Evolutionary conservation across 2,113 vertebrate genomes (phyloP).

Genomic region (Rousettus leschenaultii): DNA sequence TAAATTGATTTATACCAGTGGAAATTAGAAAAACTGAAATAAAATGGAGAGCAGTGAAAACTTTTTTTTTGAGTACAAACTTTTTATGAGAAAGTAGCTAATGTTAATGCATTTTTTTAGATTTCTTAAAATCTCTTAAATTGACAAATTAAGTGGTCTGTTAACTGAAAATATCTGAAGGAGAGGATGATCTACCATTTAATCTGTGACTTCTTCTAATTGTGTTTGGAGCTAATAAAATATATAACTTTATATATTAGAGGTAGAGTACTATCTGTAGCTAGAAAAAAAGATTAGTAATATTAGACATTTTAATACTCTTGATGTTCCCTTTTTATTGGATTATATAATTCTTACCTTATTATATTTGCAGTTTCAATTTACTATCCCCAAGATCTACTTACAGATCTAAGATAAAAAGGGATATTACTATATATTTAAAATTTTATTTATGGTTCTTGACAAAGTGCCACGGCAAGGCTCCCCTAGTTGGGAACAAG

Average conservation of each 20-base stretch:
- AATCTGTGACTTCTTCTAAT: slow-evolving; percentile 1
- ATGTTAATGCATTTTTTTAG: not conserved
- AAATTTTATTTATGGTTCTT: not conserved
- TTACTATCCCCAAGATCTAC: not conserved
- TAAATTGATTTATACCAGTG: slow-evolving; percentile 75
- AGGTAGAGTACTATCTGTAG: rapidly evolving
- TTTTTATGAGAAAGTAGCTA: slow-evolving; percentile 24
- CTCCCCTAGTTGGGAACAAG: slow-evolving; percentile 27
- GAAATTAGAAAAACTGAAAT: slow-evolving; percentile 71
- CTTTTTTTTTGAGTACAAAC: slow-evolving; percentile 36
- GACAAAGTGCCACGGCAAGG: not conserved
- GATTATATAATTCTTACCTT: not conserved
- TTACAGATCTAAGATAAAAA: not conserved
- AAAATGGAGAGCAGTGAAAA: slow-evolving; percentile 62
- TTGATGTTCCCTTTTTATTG: not conserved
- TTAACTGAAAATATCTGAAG: not conserved
- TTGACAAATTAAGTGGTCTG: not conserved
- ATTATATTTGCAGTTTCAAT: not conserved
- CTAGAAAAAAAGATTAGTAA: not conserved
- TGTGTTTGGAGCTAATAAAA: slow-evolving; percentile 16
- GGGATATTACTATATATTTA: not conserved
- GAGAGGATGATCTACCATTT: not conserved
- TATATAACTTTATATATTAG: slow-evolving; percentile 9
- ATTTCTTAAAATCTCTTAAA: not conserved
- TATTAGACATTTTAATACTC: not conserved